These are phyloP conservation scores for Lerista edwardsae DNA, from an alignment of 2,797 vertebrate species.

Conservation along the genomic window DNA sequence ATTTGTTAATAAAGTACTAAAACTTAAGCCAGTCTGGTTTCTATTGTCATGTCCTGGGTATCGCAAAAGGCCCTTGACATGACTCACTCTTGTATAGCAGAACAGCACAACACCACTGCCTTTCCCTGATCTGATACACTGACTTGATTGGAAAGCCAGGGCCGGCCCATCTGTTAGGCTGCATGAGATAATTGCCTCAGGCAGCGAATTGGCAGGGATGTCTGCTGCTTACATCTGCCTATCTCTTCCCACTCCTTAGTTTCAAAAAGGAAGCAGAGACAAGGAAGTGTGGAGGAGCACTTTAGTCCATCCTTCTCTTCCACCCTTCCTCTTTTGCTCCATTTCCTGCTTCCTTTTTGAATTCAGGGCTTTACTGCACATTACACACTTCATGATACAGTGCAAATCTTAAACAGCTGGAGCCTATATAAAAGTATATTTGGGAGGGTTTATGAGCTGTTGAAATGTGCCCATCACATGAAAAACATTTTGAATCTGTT, in stretches of 20 bases:
- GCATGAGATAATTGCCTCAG: too few relatives aligned
- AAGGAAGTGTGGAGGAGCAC: too few relatives aligned
- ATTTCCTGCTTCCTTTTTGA: too few relatives aligned
- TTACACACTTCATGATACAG: background rate
- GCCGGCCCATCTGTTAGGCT: too few relatives aligned
- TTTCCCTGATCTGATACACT: background rate
- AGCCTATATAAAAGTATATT: background rate
- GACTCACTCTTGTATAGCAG: background rate
- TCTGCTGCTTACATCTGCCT: too few relatives aligned
- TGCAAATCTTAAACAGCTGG: background rate
- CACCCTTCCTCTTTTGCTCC: too few relatives aligned
- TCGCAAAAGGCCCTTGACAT: background rate
- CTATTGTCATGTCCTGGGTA: background rate
- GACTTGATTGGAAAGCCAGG: background rate
- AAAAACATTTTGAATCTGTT: background rate
- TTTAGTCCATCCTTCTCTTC: too few relatives aligned
- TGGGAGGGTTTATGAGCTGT: background rate
- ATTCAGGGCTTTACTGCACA: too few relatives aligned
- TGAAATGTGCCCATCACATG: background rate
- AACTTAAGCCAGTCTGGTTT: background rate
- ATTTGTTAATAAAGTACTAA: conserved; percentile 35
- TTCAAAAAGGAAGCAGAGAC: too few relatives aligned
- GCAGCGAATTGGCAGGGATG: too few relatives aligned
- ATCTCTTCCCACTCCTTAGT: too few relatives aligned
- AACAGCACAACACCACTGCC: background rate